Conservation (phyloP, 2,888 invertebrate genomes). For the Teleogryllus oceanicus region DNA sequence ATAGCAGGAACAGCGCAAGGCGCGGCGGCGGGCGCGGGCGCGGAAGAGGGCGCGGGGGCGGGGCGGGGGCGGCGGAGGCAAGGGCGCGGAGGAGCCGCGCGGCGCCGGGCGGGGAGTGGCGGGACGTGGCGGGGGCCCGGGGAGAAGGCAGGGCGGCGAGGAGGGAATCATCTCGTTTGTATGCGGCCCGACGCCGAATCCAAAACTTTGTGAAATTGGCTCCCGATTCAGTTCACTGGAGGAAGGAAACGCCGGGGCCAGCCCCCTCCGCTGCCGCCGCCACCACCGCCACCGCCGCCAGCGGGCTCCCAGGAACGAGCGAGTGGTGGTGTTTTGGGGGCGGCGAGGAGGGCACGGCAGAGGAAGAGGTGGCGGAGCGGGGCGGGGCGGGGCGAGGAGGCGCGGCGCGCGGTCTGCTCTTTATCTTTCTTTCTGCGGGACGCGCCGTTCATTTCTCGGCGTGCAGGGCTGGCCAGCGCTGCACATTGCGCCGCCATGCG, state of each 20-base stretch:
- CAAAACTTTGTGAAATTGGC: constrained; percentile 56
- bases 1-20: constrained; percentile 12
- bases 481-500: not conserved
- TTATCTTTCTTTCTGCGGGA: constrained; percentile 3
- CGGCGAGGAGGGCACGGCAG: not conserved
- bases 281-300: not conserved
- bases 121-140: constrained; percentile 4
- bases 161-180: constrained; percentile 50
- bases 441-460: not conserved
- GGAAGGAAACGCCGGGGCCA: constrained; percentile 48
- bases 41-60: not conserved
- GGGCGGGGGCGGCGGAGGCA: not conserved
- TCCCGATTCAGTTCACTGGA: constrained; percentile 55
- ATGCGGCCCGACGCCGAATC: constrained; percentile 50
- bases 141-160: not conserved
- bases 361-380: not conserved
- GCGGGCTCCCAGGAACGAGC: not conserved
- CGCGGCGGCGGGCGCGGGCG: not conserved
- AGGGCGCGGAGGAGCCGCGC: constrained; percentile 26
- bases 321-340: not conserved
- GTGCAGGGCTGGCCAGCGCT: not conserved
- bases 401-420: not conserved
- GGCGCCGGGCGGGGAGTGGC: not conserved
- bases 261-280: constrained; percentile 33
- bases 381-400: not conserved